These are phyloP conservation scores for Acromyrmex charruanus DNA, from an alignment of 1,140 invertebrate species.

Conservation along the genomic window DNA sequence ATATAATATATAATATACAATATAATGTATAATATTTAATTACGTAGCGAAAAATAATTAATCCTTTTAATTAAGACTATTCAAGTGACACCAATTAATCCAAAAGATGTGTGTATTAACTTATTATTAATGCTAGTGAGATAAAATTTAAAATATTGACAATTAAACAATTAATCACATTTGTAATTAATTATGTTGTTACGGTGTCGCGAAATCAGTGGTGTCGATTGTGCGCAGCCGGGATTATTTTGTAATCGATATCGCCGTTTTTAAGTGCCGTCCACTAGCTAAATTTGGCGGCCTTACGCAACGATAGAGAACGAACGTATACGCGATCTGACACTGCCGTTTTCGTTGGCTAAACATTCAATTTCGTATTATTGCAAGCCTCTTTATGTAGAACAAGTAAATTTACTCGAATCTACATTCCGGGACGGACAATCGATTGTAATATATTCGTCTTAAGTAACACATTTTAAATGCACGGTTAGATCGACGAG, in stretches of 20 bases:
- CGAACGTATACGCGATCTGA: slow-evolving; percentile 65
- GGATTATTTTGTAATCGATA: slow-evolving; percentile 85
- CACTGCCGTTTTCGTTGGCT: slow-evolving; percentile 66
- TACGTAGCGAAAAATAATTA: slow-evolving; percentile 1
- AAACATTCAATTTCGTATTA: slow-evolving; percentile 54
- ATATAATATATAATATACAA: too few relatives aligned
- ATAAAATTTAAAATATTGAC: background rate
- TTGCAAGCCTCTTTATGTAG: background rate
- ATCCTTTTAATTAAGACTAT: background rate
- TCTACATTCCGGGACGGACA: background rate
- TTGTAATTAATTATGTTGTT: background rate
- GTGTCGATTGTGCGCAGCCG: slow-evolving; percentile 38
- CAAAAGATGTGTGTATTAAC: background rate
- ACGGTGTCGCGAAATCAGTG: slow-evolving; percentile 46
- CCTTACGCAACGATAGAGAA: slow-evolving; percentile 76
- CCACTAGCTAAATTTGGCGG: slow-evolving; percentile 84
- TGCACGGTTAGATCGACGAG: background rate
- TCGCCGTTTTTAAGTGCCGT: slow-evolving; percentile 82
- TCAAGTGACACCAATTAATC: background rate
- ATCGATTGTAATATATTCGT: background rate
- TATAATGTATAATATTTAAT: too few relatives aligned
- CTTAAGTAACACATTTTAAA: background rate
- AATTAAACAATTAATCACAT: background rate
- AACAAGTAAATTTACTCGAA: background rate
- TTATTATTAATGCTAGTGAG: background rate